Percentiles rank a stretch among this genome's conserved stretches.
Conservation (phyloP, 2,888 invertebrate genomes). For the Anagyrus pseudococci region DNA sequence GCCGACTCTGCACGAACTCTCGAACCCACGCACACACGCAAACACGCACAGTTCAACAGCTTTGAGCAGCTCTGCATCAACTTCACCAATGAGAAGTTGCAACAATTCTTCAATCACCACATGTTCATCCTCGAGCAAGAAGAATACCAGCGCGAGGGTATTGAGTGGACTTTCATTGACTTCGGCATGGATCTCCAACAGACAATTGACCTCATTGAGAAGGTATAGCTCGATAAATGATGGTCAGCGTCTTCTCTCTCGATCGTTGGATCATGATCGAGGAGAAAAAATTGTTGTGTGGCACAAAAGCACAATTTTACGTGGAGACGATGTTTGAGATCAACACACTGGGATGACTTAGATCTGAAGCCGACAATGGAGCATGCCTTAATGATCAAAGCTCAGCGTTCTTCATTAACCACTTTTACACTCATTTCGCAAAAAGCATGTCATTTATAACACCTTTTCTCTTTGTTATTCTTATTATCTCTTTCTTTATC, state of each 20-base stretch:
- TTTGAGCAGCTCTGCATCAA: slow-evolving; percentile 83
- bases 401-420: slow-evolving; percentile 11
- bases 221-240: too few relatives aligned
- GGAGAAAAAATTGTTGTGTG: too few relatives aligned
- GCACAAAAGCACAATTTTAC: too few relatives aligned
- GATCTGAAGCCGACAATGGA: too few relatives aligned
- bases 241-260: too few relatives aligned
- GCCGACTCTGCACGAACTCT: slow-evolving; percentile 47
- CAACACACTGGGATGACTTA: too few relatives aligned
- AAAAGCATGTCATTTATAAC: slow-evolving; percentile 31
- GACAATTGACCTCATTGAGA: slow-evolving; percentile 82
- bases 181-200: slow-evolving; percentile 83
- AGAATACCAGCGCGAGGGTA: slow-evolving; percentile 77
- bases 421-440: slow-evolving; percentile 18
- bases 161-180: slow-evolving; percentile 80
- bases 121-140: slow-evolving; percentile 83
- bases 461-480: too few relatives aligned
- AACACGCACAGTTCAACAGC: slow-evolving; percentile 68
- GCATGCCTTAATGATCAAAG: too few relatives aligned
- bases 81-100: slow-evolving; percentile 80
- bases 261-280: too few relatives aligned
- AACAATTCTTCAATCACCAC: slow-evolving; percentile 83
- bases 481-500: too few relatives aligned
- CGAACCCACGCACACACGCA: slow-evolving; percentile 30
- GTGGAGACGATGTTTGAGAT: too few relatives aligned